phyloP scores from a whole-genome alignment of 2,797 vertebrate genomes.

The Nasua narica region DNA sequence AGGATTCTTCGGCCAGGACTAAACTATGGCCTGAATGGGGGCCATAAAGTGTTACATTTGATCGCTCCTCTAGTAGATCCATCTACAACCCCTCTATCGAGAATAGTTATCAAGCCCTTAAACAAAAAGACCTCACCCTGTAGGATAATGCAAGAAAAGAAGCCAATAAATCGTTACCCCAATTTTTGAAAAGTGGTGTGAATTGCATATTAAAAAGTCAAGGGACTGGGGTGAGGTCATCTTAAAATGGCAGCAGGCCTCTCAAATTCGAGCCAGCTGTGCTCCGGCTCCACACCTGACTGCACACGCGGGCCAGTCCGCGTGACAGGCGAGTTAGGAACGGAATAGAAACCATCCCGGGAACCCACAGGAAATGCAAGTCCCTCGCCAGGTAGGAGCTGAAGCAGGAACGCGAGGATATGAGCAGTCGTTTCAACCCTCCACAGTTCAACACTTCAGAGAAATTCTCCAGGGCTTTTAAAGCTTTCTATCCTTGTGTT shows the following conservation, averaged over 20 bases:
- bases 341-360: neutral
- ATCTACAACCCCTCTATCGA: neutral
- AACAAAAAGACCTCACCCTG: neutral
- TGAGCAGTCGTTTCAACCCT: neutral
- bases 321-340: neutral
- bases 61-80: neutral
- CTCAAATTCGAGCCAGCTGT: constrained; percentile 52
- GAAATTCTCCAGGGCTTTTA: neutral
- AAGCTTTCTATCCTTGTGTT: neutral
- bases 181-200: neutral
- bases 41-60: neutral
- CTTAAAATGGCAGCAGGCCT: neutral
- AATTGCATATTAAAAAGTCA: constrained; percentile 9
- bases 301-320: neutral
- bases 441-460: neutral
- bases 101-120: neutral
- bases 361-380: constrained; percentile 32
- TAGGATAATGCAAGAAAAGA: neutral
- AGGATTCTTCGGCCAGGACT: neutral
- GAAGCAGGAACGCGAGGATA: neutral
- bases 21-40: neutral
- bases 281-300: constrained; percentile 27
- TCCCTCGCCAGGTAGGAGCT: neutral
- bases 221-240: constrained; percentile 51
- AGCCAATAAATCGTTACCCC: neutral